These are phyloP conservation scores for Loxodonta africana DNA, from an alignment of 2,113 vertebrate species.

Conservation along the genomic window DNA sequence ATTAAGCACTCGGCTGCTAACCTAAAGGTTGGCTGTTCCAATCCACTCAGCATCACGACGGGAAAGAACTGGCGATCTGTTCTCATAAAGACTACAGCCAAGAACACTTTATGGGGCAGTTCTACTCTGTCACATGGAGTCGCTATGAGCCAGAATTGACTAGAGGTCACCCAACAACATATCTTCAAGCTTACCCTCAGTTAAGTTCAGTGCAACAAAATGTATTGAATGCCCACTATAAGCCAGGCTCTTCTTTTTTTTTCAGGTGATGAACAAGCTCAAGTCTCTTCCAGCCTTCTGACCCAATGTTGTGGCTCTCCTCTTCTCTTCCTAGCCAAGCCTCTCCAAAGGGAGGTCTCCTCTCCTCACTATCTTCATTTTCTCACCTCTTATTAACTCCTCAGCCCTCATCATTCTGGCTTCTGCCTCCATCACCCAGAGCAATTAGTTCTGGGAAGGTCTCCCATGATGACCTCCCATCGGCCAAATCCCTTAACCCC, in stretches of 20 bases:
- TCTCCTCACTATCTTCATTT: not conserved
- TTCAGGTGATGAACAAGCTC: not conserved
- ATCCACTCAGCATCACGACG: not conserved
- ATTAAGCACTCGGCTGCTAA: not conserved
- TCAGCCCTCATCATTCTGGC: not conserved
- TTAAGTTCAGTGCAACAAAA: not conserved
- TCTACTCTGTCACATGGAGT: too few relatives aligned
- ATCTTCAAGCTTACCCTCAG: not conserved
- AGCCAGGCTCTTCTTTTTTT: not conserved
- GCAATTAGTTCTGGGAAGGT: not conserved
- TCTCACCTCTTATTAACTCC: not conserved
- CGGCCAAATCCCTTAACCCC: not conserved
- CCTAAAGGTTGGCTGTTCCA: not conserved
- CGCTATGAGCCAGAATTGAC: not conserved
- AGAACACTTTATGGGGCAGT: not conserved
- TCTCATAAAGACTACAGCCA: not conserved
- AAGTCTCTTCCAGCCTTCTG: not conserved
- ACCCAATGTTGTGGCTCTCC: not conserved
- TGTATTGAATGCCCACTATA: not conserved
- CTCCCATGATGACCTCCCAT: not conserved
- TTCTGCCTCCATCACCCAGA: not conserved
- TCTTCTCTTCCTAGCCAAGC: not conserved
- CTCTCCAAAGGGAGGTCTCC: not conserved
- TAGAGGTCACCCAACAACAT: not conserved
- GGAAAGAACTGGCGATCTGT: not conserved